Base-by-base conservation (phyloP, 2,797 vertebrate genomes). In the Gymnodraco acuticeps region DNA sequence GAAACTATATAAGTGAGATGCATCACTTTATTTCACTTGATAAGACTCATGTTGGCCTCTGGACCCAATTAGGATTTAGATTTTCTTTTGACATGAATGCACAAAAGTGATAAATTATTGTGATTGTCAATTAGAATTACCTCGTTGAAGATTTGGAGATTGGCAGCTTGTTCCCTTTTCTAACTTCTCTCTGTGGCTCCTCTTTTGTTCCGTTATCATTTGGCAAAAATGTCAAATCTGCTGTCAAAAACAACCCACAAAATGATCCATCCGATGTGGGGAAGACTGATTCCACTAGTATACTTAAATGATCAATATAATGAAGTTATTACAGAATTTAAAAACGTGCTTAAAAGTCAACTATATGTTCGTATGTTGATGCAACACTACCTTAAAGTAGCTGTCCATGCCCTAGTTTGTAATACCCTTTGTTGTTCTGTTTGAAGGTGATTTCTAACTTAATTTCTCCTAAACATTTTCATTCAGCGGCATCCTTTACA, bases 401-500 rank as follows among this genome's bases (percentile, higher is more conserved):
- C 64, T 72, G 64, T 8, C 38, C 6, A 3, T 42, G 46, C 7
- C 16, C 59, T 52, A 7, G 3, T 70, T 81, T 77, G 43, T 50
- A 27, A 67, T 6, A 69, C n/a, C 14, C 17, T 59, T 19, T 55
- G 15, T 10, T 52, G 4, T 60, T 38, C 69, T 58, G 13, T 74
- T 66, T 1, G 8, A 78, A 77, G 65, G 54, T 47, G 42, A 60
- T 56, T 65, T 47, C 27, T 56, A 41, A n/a, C 62, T 76, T 59
- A 19, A 51, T 81, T 78, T 38, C 43, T 73, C 16, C 5, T 43
- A 15, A 75, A 51, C 43, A 61, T 7, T 62, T 87, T 86, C 80
- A 71, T 87, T 86, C 64, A 84, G 76, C 80, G 55, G 58, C 70
- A 71, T 78, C 75, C 75, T 85, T 76, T 76, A 77, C 80, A 85